Evolutionary conservation across 2,113 vertebrate genomes (phyloP), one percentile per base, ranked within the genome.

Genomic region (Lophius piscatorius): DNA sequence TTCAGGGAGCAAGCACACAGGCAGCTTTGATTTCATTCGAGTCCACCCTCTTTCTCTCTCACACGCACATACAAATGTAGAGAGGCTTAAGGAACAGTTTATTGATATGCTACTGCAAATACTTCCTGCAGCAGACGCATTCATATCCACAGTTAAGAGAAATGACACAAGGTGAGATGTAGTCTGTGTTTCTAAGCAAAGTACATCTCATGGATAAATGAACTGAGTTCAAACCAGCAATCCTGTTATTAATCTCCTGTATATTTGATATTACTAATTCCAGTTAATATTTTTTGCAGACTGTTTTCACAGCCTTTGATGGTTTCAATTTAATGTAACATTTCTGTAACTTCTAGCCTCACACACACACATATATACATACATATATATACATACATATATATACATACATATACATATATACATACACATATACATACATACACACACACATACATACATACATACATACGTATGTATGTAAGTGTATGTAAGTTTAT

Each of bases 21-120:
- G 74, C 62, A 71, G 74, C 84, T 90, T 78, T 87, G 81, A 89
- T 90, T 88, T 80, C 50, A 62, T 64, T 56, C 42, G 56, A 75
- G 68, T 84, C 63, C 67, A 47, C 56, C 67, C 45, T 55, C 33
- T 8, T 34, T 20, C 45, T 51, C 36, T 20, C 14, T 11, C 16
- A 3, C 23, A 29, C 51, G 22, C 51, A 28, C 31, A 42, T 45
- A 46, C 47, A 56, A 35, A n/a, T n/a, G n/a, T n/a, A n/a, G n/a
- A n/a, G n/a, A 2, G 3, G 14, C 14, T 54, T 59, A 24, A 46
- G 50, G 50, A 48, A 22, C 28, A 31, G 51, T 48, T 44, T 14
- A 51, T 38, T 45, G 33, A 76, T 68, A 68, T n/a, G 17, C 20
- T 65, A 11, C 18, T 42, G 62, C 13, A 51, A 29, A 61, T 31